A percentile compares a stretch with the other conserved stretches of the same genome.
These are phyloP conservation scores for Aspidiotus destructor DNA, from an alignment of 2,888 invertebrate genomes.

Conservation along the genomic window DNA sequence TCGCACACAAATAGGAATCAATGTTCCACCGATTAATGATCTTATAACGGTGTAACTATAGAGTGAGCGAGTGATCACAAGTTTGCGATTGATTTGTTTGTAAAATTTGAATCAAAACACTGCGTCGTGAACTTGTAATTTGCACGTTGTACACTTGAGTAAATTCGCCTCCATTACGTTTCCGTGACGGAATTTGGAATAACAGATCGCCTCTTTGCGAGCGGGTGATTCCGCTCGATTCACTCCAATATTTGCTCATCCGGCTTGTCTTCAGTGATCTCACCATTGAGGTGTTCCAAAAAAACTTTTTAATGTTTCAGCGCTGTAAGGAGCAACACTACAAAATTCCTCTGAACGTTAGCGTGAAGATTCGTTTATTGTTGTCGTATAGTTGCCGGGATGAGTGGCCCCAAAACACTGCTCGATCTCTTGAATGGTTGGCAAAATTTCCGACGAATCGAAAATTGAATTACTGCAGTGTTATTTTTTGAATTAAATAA, in stretches of 20 bases:
- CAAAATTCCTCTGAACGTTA: conserved; percentile 92
- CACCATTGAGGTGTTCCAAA: conserved; percentile 41
- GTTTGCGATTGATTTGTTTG: too few species aligned
- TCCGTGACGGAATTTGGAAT: conserved; percentile 8
- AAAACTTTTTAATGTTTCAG: conserved; percentile 43
- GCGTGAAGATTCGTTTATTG: conserved; percentile 85
- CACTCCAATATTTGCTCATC: conserved; percentile 60
- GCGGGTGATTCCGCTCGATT: conserved; percentile 10
- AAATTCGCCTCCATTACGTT: conserved; percentile 3
- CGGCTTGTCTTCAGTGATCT: conserved; percentile 41
- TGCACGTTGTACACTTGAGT: conserved; percentile 26
- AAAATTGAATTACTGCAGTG: conserved; percentile 64
- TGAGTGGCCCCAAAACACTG: conserved; percentile 98
- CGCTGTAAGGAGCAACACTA: conserved; percentile 76
- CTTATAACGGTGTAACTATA: too few species aligned
- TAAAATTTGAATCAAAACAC: too few species aligned
- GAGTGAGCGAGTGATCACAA: too few species aligned
- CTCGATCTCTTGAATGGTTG: conserved; percentile 96
- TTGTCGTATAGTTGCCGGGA: conserved; percentile 95
- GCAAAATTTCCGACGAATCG: conserved; percentile 86
- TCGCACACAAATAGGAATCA: too few species aligned
- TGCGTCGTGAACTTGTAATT: conserved; percentile 29
- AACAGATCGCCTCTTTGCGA: conserved; percentile 11
- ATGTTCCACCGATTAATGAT: too few species aligned
- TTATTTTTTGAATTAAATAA: too few species aligned